Base-by-base conservation (phyloP, 2,888 invertebrate species). In the Spodoptera littoralis region DNA sequence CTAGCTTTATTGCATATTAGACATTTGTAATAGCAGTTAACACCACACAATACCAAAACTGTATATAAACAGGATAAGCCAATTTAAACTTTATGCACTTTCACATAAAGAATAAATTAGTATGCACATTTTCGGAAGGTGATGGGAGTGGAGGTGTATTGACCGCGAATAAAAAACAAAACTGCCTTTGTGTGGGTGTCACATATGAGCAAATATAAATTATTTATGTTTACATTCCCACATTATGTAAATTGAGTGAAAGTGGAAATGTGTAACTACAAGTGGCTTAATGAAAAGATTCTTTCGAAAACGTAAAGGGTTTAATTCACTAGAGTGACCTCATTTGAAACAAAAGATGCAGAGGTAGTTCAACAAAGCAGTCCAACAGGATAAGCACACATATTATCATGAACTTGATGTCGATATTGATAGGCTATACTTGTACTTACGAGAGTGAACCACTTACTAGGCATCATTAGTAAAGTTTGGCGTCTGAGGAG, bases 381-480 rank as follows among this genome's bases (percentile, higher is more conserved):
- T 72, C 69, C 77, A 63, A 59, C 60, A 69, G 62, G 65, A 67
- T 47, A 69, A 59, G 57, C 50, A 56, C 50, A 58, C 13, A 50
- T 58, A 62, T 44, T 62, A 61, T 36, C 6, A 18, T 18, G 18
- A 36, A 36, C 9, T 36, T 36, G 36, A 36, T 36, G 36, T 36
- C 36, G 36, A 36, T 9, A 36, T 36, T 60, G 61, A 47, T 49
- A 58, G 11, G 44, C 45, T 62, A 68, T 60, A 60, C 59, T 69
- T 69, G 66, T 70, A 66, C 70, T 64, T 66, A 60, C 65, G 65
- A 63, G 64, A 69, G 55, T 70, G 54, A 70, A 64, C 65, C 65
- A 77, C 98, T 98, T 96, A 99, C 98, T 97, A 99, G 90, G 98
- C 97, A 88, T 99, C 98, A 91, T 99, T 99, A 88, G 98, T 97